Conservation (phyloP, 2,113 vertebrate genomes). For the Xenus cinereus region DNA sequence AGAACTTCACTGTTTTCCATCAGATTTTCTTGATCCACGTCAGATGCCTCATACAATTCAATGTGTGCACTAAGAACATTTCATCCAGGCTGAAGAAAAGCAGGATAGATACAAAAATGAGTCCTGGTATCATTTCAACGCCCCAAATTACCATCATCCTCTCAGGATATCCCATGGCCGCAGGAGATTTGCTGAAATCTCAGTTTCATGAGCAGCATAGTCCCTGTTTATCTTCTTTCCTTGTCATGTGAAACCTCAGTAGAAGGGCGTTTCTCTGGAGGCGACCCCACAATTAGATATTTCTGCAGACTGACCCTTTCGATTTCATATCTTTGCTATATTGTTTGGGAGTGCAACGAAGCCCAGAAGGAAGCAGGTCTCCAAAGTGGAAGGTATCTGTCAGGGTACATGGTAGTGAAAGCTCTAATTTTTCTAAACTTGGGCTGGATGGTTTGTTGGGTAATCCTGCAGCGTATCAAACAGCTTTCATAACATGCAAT, state of each 20-base stretch:
- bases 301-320: not conserved
- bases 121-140: not conserved
- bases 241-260: not conserved
- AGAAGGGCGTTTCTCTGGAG: not conserved
- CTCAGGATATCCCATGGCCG: not conserved
- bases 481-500: not conserved
- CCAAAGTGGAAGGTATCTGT: not conserved
- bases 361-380: not conserved
- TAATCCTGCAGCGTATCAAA: not conserved
- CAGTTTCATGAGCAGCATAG: not conserved
- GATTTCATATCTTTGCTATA: rapidly evolving
- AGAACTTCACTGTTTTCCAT: not conserved
- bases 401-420: not conserved
- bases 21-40: not conserved
- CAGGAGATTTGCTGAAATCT: not conserved
- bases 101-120: not conserved
- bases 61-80: not conserved
- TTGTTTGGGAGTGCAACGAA: not conserved
- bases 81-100: not conserved
- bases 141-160: no score
- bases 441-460: not conserved
- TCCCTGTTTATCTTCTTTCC: not conserved
- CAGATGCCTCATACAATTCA: not conserved
- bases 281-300: rapidly evolving
- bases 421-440: not conserved